These are phyloP conservation scores for Otus scops DNA, from an alignment of 2,797 vertebrate genomes.

Conservation along the genomic window DNA sequence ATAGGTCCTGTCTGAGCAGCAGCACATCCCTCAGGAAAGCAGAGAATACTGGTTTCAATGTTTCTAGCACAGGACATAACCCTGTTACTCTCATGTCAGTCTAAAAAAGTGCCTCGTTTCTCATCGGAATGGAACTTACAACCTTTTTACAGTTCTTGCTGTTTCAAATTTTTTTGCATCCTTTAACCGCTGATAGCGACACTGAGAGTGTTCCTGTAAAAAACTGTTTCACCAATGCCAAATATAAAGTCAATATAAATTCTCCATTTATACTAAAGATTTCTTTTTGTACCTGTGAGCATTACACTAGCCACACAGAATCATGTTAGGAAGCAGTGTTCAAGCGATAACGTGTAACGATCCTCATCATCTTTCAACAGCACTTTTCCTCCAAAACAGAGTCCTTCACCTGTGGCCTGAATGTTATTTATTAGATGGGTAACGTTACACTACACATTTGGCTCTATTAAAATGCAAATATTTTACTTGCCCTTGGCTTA, in stretches of 20 bases:
- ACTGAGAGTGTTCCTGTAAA: neutral
- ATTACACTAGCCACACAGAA: neutral
- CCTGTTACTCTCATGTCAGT: neutral
- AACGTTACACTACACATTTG: rapidly evolving
- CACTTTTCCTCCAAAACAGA: neutral
- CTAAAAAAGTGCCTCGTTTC: neutral
- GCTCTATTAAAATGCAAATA: neutral
- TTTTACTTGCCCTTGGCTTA: neutral
- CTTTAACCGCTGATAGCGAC: neutral
- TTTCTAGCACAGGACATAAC: neutral
- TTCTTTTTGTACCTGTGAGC: neutral
- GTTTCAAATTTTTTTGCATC: neutral
- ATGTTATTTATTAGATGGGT: neutral
- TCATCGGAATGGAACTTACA: neutral
- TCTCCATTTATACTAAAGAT: neutral
- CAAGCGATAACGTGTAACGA: rapidly evolving
- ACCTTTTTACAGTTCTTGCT: neutral
- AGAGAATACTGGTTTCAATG: neutral
- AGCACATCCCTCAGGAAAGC: neutral
- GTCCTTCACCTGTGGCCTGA: neutral
- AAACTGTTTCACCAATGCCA: neutral
- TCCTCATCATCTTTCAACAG: neutral
- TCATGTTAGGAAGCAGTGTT: neutral
- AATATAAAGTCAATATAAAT: neutral
- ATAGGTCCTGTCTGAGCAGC: neutral